Evolutionary conservation across 2,888 invertebrate genomes (phyloP), one percentile per base, ranked within the genome.

Genomic region (Homarus gammarus): DNA sequence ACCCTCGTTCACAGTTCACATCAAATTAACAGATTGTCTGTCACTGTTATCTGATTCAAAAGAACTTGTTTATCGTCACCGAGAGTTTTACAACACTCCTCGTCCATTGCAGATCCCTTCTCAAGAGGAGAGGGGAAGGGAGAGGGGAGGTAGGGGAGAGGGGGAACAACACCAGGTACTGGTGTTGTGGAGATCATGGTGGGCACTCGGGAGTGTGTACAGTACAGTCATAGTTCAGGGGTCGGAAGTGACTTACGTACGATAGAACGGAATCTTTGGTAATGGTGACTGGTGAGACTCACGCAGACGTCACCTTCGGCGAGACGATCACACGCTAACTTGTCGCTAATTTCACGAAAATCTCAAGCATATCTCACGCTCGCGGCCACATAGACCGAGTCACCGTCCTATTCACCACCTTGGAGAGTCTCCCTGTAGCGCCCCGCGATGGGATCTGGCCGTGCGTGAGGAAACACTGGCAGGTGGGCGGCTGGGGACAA

Each of bases 221-320:
- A 38, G 40, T 40, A 22, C 81, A 64, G 68, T 56, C 79, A 82
- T n/a, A 36, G 72, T 38, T 38, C 81, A 36, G 44, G 38, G 70
- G 44, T 38, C 40, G 40, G 68, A 83, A 68, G 82, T 83, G 68
- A 72, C 83, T 83, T 83, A 83, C 31, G 83, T 83, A 83, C 83
- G 51, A 83, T 68, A 72, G 70, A 70, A 83, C 44, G 38, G 72
- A 83, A 83, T 83, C 83, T 83, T 83, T 83, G 83, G 83, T 83
- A 49, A 83, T 70, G 72, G 70, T 49, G 83, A 83, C 70, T 51
- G 72, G 49, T 72, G 72, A 72, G 70, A 68, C 72, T 51, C 72
- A 83, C 36, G 49, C 33, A 49, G 51, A 33, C 83, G 51, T 70
- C 72, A 33, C 79, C 64, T 64, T 64, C 64, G 27, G 64, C 64